These are phyloP conservation scores for Cyaniris semiargus DNA, from an alignment of 2,888 invertebrate genomes.

Conservation along the genomic window DNA sequence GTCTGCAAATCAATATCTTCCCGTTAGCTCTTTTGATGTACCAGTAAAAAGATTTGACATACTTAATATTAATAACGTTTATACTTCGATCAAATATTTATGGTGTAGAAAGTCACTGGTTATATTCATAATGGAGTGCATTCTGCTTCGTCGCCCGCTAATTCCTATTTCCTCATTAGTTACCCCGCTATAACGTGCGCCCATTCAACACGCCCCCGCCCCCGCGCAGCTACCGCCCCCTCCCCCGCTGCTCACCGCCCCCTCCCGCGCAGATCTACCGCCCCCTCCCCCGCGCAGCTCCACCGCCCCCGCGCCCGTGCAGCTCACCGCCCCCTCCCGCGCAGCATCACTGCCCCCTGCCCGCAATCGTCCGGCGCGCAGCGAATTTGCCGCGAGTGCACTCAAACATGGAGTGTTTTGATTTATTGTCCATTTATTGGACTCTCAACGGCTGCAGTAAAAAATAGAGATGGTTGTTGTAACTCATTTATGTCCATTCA, in stretches of 20 bases:
- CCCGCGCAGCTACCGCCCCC: conserved; percentile 41
- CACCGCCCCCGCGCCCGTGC: conserved; percentile 49
- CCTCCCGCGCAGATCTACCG: not conserved
- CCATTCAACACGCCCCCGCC: conserved; percentile 56
- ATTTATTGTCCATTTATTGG: conserved; percentile 76
- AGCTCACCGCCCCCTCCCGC: not conserved
- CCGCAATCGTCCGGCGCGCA: conserved; percentile 51
- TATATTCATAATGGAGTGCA: conserved; percentile 66
- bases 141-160: conserved; percentile 69
- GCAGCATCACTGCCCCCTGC: conserved; percentile 49
- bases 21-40: too few species aligned
- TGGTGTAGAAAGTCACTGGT: conserved; percentile 41
- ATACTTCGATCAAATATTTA: too few species aligned
- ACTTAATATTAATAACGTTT: too few species aligned
- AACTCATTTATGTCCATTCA: conserved; percentile 42
- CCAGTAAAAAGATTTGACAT: too few species aligned
- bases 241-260: conserved; percentile 30
- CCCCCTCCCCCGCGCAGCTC: conserved; percentile 42
- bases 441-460: conserved; percentile 55
- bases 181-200: conserved; percentile 51
- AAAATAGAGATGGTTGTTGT: conserved; percentile 55
- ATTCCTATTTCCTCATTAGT: conserved; percentile 80
- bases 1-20: too few species aligned
- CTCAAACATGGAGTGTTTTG: conserved; percentile 69
- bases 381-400: conserved; percentile 67